phyloP scores from a whole-genome alignment of 1,140 invertebrate genomes.

The Heliconius hermathena region DNA sequence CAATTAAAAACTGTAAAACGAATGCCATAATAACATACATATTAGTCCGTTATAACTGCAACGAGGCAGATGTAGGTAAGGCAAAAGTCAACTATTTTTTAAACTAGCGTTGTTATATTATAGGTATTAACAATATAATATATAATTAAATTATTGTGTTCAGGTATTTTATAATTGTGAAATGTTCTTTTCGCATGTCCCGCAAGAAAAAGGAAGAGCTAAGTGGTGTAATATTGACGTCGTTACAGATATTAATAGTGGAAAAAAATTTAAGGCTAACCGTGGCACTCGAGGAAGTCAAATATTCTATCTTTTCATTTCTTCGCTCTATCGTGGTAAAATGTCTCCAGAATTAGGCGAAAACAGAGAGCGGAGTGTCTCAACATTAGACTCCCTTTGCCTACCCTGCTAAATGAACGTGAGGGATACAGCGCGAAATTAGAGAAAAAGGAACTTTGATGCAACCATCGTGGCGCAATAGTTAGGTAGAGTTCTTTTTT shows the following conservation, averaged over 20 bases:
- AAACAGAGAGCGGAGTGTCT: too few relatives aligned
- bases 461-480: too few relatives aligned
- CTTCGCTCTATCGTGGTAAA: too few relatives aligned
- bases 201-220: not conserved
- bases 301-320: too few relatives aligned
- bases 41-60: not conserved
- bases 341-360: too few relatives aligned
- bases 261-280: too few relatives aligned
- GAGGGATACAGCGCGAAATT: too few relatives aligned
- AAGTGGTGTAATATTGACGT: not conserved
- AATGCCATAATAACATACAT: not conserved
- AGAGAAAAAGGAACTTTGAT: too few relatives aligned
- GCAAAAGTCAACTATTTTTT: constrained; percentile 11
- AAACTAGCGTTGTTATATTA: not conserved
- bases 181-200: not conserved
- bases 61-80: not conserved
- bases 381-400: too few relatives aligned
- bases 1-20: not conserved
- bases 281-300: too few relatives aligned
- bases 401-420: too few relatives aligned
- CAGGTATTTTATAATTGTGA: not conserved
- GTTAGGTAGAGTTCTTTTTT: too few relatives aligned
- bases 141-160: constrained; percentile 4
- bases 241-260: not conserved
- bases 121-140: not conserved